Base-by-base conservation (phyloP, 2,888 invertebrate species). In the Cephus nigrinus region DNA sequence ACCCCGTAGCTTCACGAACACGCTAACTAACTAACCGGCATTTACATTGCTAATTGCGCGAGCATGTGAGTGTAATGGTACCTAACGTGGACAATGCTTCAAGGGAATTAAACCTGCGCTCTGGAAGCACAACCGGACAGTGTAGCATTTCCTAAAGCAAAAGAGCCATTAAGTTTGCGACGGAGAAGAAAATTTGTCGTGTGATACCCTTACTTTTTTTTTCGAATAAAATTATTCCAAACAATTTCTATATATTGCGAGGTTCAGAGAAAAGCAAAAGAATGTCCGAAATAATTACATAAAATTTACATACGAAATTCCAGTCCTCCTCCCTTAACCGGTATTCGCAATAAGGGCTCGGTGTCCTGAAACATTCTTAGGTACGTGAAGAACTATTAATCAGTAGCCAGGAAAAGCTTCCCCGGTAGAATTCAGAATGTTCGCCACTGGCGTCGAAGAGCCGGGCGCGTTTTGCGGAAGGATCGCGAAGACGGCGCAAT, bases 21-120 rank as follows among this genome's bases (percentile, higher is more conserved):
- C 88, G 90, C 90, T 87, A 89, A 89, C 90, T 89, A 90, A 91
- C 90, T 89, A 90, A 90, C 89, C 87, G 84, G 86, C 89, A 91
- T 91, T 91, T 91, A 90, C 91, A 91, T 91, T 91, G 91, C 91
- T 91, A 91, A 91, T 91, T 91, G 90, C 88, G 82, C 85, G 85
- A 84, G 83, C 88, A 87, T 87, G 87, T 84, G 87, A 89, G 84
- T 88, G 88, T 89, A 88, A 89, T 89, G 88, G 87, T 86, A 87
- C 85, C 87, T 88, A 88, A 89, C 88, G 88, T 86, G 86, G 86
- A 90, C 88, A 89, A 89, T 88, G 88, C 86, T 88, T 88, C 85
- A 83, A 86, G 87, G 87, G 88, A 88, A 88, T 88, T 89, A 87
- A 88, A 88, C 86, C 81, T 84, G 74, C 35, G 33, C 74, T 35